A percentile compares a stretch with the other conserved stretches of the same genome.
Conservation (phyloP, 2,113 vertebrate genomes). For the Thomomys bottae region DNA sequence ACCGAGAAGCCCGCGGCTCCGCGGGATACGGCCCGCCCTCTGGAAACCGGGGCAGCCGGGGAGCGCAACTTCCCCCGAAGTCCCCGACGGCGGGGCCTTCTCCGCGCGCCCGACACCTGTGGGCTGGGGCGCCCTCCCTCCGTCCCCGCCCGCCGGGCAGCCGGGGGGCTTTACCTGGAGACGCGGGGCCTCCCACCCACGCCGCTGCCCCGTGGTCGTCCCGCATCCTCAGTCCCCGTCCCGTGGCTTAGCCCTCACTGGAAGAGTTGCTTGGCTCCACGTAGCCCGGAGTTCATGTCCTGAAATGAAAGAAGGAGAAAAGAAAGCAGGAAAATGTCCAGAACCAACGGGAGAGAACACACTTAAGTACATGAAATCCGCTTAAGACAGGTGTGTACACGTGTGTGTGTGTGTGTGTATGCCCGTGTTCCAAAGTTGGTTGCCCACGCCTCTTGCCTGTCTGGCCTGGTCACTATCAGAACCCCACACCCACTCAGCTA, state of each 20-base stretch:
- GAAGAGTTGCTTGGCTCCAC: neutral
- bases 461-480: neutral
- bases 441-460: neutral
- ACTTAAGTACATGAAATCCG: neutral
- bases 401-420: neutral
- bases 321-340: neutral
- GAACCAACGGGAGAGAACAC: neutral
- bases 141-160: neutral
- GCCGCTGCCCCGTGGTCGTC: neutral
- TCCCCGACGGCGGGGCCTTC: neutral
- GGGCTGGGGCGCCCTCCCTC: neutral
- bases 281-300: neutral
- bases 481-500: neutral
- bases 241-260: neutral
- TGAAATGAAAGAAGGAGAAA: no score
- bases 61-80: neutral
- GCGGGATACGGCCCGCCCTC: neutral
- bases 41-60: constrained; percentile 56
- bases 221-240: neutral
- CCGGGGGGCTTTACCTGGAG: neutral
- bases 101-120: constrained; percentile 44
- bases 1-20: neutral
- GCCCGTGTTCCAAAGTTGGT: neutral
- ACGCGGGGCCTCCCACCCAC: neutral
- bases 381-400: neutral